Percentiles rank a stretch among this genome's conserved stretches.
Evolutionary conservation across 1,140 invertebrate species (phyloP).

Genomic region (Prorops nasuta): DNA sequence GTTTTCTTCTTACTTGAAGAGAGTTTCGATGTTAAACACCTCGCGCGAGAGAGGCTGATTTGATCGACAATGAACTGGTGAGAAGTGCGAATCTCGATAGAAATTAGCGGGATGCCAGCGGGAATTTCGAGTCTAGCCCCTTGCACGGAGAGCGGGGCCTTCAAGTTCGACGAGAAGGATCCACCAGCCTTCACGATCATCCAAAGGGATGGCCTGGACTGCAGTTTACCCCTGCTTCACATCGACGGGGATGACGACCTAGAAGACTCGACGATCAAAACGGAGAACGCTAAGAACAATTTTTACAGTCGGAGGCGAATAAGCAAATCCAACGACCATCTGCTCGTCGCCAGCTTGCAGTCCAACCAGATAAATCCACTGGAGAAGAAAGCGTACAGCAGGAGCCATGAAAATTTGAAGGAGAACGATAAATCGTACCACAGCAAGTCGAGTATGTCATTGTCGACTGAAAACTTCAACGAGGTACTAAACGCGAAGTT

Average conservation of each 20-base stretch:
- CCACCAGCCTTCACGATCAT: slow-evolving; percentile 44
- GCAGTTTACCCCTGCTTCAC: slow-evolving; percentile 41
- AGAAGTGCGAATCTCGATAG: too few species aligned
- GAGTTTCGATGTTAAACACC: too few species aligned
- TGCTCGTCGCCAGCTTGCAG: slow-evolving; percentile 39
- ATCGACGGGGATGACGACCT: slow-evolving; percentile 24
- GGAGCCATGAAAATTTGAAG: slow-evolving; percentile 49
- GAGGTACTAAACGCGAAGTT: slow-evolving; percentile 66
- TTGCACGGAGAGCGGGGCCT: slow-evolving; percentile 23
- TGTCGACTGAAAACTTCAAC: slow-evolving; percentile 60
- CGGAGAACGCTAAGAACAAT: slow-evolving; percentile 29
- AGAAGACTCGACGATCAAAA: slow-evolving; percentile 23
- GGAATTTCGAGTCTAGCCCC: slow-evolving; percentile 37
- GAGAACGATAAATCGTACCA: slow-evolving; percentile 14
- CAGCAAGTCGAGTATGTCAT: slow-evolving; percentile 26
- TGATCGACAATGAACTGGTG: too few species aligned
- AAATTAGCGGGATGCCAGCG: slow-evolving; percentile 39
- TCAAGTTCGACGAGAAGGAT: slow-evolving; percentile 29
- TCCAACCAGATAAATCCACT: slow-evolving; percentile 40
- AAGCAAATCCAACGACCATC: slow-evolving; percentile 47
- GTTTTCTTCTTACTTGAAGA: too few species aligned
- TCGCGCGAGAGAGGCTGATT: too few species aligned
- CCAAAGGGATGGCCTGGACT: slow-evolving; percentile 42
- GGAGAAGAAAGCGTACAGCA: slow-evolving; percentile 40
- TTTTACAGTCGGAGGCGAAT: slow-evolving; percentile 32